Evolutionary conservation across 2,888 invertebrate species (phyloP).

Genomic region (Andrena chrysosceles): DNA sequence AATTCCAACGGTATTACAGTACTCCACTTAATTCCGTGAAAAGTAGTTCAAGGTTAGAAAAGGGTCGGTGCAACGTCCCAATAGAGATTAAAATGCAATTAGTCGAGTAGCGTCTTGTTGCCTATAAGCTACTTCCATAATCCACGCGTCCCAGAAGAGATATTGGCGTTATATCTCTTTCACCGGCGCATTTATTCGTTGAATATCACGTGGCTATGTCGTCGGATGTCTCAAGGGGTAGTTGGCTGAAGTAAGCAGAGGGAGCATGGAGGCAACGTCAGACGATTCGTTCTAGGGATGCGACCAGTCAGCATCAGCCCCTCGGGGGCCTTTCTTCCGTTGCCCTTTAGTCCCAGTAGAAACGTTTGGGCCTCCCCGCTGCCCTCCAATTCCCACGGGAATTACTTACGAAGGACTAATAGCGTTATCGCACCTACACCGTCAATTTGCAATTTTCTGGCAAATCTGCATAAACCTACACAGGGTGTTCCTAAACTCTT

Average conservation of each 20-base stretch:
- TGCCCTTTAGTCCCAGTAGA: conserved; percentile 76
- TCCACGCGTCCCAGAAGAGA: conserved; percentile 27
- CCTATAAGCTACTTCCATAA: background rate
- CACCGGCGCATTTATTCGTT: conserved; percentile 48
- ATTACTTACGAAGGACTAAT: conserved; percentile 82
- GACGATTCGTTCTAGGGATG: conserved; percentile 76
- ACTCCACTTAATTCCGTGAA: background rate
- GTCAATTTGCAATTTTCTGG: conserved; percentile 17
- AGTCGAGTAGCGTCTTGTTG: conserved; percentile 12
- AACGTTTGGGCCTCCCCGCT: conserved; percentile 69
- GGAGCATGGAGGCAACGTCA: conserved; percentile 63
- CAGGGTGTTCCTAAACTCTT: no score
- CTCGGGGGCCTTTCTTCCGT: conserved; percentile 80
- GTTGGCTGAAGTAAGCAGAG: conserved; percentile 56
- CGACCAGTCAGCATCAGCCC: conserved; percentile 79
- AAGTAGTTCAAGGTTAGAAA: conserved; percentile 42
- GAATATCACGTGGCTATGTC: conserved; percentile 70
- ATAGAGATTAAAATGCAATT: conserved; percentile 48
- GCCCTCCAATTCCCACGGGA: conserved; percentile 83
- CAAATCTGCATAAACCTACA: no score
- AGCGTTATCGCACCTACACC: conserved; percentile 55
- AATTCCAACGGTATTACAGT: background rate
- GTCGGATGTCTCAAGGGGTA: conserved; percentile 71
- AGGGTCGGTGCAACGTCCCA: conserved; percentile 13
- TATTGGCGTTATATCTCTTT: conserved; percentile 32